Base-by-base conservation (phyloP, 2,797 vertebrate genomes). In the Emys orbicularis region DNA sequence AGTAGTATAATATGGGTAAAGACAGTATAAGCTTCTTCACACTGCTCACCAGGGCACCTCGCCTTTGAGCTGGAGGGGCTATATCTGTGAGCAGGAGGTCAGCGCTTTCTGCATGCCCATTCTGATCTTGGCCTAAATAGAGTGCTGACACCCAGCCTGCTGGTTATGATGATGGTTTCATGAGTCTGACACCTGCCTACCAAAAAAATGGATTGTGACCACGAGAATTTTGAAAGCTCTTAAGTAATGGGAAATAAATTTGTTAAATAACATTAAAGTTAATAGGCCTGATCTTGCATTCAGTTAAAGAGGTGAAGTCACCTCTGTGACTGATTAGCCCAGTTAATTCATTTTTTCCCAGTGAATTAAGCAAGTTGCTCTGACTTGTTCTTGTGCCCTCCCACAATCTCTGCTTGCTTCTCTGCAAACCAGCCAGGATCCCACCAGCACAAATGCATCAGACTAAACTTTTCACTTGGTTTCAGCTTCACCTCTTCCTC, bases 311-410 rank as follows among this genome's bases (percentile, higher is more conserved):
- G 10, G 21, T 16, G 61, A 85, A 81, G 15, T 52, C 19, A 1
- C 61, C 77, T 1, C 16, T 25, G 57, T 47, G 44, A 34, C 34
- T 3, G 12, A 2, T 31, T 57, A 1, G 0, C 0, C 29, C 25
- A 29, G 10, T 77, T 49, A 44, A 6, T 47, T 76, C 12, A 18
- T 49, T 57, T 57, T 56, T 21, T 4, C 74, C 34, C 54, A 49
- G 74, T 12, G 10, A 29, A 79, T 29, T 19, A 21, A 29, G 13
- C 74, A 50, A 8, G 37, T 49, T 84, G 37, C 47, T 61, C 59
- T 37, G 11, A 5, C 10, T 68, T n/a, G 41, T 88, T 59, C 81
- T 61, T 59, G 16, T 49, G 12, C 8, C 44, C 41, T 44, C 56
- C 6, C 19, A 21, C 56, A 29, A 12, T 12, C n/a, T 25, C 41